Evolutionary conservation across 2,888 invertebrate genomes (phyloP), one percentile per base, ranked within the genome.

Genomic region (Trilocha varians): DNA sequence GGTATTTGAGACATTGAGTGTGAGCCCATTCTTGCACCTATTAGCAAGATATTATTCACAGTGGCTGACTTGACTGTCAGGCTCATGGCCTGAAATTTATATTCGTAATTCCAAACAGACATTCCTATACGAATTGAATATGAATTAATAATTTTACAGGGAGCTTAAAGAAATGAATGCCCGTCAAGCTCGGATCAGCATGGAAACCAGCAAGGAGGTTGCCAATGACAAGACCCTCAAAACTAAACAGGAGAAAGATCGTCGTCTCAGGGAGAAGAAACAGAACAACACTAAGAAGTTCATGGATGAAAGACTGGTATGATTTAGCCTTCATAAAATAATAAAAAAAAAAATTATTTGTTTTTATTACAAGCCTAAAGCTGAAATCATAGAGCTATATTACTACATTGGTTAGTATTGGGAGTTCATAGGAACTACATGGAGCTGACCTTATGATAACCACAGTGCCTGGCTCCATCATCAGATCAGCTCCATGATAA

Each of bases 271-370:
- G 17, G 97, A 99, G 78, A 96, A 98, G 76, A 97, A 98, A 63
- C 97, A 98, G 70, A 98, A 98, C 73, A 98, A 98, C 73, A 97
- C 97, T 41, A 98, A 98, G 78, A 95, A 96, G 64, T 99, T 99
- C 70, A 92, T 98, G 88, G 98, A 99, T 57, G 98, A 99, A 77
- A 89, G 96, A 44, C 96, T 93, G 87, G 90, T 90, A 14, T 34
- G 16, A 0, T 9, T 25, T 18, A 18, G 18, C 4, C 18, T 8
- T 18, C 5, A 8, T 18, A 13, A 18, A 6, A 1, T 16, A 6
- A 13, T 16, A 18, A 38, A n/a, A 6, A 8, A 5, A 11, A 2
- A 3, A 38, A 13, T 8, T 14, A 11, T 13, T 40, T 32, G 4
- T 16, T 14, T 17, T 4, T 16, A n/a, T 5, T 8, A 25, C 11